Conservation (phyloP, 2,888 invertebrate species). For the Aleiodes testaceus region DNA sequence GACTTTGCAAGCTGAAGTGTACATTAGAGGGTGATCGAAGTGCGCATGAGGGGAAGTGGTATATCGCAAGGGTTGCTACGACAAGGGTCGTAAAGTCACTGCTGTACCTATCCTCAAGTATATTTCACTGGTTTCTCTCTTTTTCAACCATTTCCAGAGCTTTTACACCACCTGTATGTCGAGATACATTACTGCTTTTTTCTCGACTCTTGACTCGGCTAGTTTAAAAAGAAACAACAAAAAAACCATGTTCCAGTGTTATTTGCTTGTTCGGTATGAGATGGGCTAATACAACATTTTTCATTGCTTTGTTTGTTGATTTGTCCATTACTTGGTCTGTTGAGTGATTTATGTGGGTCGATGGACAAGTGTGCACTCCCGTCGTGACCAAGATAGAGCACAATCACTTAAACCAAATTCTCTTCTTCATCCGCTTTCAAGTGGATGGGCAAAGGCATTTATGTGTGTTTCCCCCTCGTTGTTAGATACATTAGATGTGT, state of each 20-base stretch:
- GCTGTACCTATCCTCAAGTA: conserved; percentile 45
- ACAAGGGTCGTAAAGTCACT: conserved; percentile 51
- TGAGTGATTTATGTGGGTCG: conserved; percentile 34
- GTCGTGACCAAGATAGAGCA: conserved; percentile 32
- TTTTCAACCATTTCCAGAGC: too few species aligned
- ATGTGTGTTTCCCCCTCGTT: not conserved
- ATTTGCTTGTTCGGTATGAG: too few species aligned
- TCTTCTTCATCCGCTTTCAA: conserved; percentile 44
- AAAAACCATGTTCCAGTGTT: too few species aligned
- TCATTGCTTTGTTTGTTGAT: not conserved
- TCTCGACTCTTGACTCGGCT: not conserved
- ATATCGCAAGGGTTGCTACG: conserved; percentile 45
- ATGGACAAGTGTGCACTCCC: conserved; percentile 20
- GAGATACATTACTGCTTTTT: conserved; percentile 36
- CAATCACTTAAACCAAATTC: conserved; percentile 53
- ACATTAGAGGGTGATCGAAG: conserved; percentile 62
- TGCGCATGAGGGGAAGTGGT: conserved; percentile 46
- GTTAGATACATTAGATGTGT: conserved; percentile 41
- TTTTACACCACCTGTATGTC: conserved; percentile 16
- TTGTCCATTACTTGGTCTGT: conserved; percentile 12
- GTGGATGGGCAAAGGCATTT: conserved; percentile 39
- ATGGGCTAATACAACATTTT: too few species aligned
- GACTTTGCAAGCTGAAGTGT: conserved; percentile 50
- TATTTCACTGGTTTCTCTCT: conserved; percentile 41
- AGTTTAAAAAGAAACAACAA: too few species aligned